Conservation (phyloP, 1,140 invertebrate genomes). For the Thaumetopoea pityocampa region DNA sequence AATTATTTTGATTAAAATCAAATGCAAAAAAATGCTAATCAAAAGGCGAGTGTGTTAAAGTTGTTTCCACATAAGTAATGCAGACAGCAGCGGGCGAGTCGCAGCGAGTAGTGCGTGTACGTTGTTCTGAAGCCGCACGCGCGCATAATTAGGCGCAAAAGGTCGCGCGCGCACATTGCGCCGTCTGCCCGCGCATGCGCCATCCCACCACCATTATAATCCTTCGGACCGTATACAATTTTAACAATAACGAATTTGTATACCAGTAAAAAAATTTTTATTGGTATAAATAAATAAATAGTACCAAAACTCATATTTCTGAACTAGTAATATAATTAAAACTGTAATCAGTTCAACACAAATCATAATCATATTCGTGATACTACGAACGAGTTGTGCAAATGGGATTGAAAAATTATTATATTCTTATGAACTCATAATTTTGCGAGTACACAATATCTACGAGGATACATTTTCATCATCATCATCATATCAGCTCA, state of each 20-base stretch:
- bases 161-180: slow-evolving; percentile 69
- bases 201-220: slow-evolving; percentile 7
- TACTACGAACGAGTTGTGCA: no score
- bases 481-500: no score
- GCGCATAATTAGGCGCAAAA: slow-evolving; percentile 61
- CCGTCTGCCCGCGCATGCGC: slow-evolving; percentile 16
- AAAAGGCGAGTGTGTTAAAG: slow-evolving; percentile 37
- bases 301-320: no score
- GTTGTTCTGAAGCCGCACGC: slow-evolving; percentile 34
- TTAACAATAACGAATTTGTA: slow-evolving; percentile 1
- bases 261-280: neutral
- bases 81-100: slow-evolving; percentile 19
- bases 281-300: slow-evolving; percentile 7
- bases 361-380: no score
- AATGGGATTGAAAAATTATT: no score
- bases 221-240: slow-evolving; percentile 13
- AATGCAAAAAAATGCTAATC: slow-evolving; percentile 49
- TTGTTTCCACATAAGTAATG: slow-evolving; percentile 35
- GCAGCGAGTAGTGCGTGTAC: slow-evolving; percentile 33
- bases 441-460: no score
- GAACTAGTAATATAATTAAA: no score
- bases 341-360: no score
- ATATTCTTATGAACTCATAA: no score
- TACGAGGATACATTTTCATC: no score
- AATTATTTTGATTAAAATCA: slow-evolving; percentile 51